Conservation (phyloP, 2,113 vertebrate genomes). For the Xiphophorus couchianus region DNA sequence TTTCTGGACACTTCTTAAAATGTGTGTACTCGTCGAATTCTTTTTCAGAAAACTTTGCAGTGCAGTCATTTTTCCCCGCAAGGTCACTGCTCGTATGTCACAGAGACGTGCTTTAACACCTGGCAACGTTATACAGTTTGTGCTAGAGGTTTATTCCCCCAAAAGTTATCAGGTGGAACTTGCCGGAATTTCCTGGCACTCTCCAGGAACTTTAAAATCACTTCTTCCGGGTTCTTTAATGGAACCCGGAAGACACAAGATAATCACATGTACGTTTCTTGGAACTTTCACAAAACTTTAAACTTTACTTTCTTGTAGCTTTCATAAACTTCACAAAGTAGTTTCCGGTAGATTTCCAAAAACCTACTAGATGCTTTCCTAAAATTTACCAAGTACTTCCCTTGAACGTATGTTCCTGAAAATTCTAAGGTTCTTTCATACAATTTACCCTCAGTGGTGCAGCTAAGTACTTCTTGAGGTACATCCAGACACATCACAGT, state of each 20-base stretch:
- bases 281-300: not conserved
- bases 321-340: no score
- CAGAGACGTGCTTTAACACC: no score
- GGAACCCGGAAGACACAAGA: no score
- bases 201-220: not conserved
- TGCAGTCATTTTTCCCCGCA: not conserved
- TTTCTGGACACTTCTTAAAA: not conserved
- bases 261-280: no score
- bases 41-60: not conserved
- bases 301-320: no score
- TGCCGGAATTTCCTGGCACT: not conserved
- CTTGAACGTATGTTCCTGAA: not conserved
- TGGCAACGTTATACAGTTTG: not conserved
- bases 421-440: not conserved
- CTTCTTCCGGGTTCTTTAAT: no score
- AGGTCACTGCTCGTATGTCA: not conserved
- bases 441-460: not conserved
- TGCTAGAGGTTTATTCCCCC: not conserved
- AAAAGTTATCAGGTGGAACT: not conserved
- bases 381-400: no score
- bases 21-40: not conserved
- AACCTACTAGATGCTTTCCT: no score
- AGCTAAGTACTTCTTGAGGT: no score
- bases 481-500: no score
- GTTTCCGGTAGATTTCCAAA: no score